Evolutionary conservation across 53 echinoderm and acorn worm genomes (phyloP).

Genomic region (Crossaster papposus): DNA sequence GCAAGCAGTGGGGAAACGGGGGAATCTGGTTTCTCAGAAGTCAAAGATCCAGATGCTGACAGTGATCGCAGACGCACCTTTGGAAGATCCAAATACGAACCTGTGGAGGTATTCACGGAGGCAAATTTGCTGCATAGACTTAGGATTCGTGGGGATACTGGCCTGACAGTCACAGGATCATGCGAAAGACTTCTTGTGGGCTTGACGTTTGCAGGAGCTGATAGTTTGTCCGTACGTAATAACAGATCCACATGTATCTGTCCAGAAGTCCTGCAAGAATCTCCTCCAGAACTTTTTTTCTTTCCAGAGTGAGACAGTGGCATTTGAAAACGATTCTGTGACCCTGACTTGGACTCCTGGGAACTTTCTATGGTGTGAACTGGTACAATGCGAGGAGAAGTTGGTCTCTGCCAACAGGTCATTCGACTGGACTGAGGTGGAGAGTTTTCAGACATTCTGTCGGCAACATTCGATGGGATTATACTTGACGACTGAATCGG

Average conservation of each 20-base stretch:
- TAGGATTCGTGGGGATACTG: constrained; percentile 88
- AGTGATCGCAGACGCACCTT: constrained; percentile 68
- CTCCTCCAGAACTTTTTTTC: not conserved
- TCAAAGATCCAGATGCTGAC: constrained; percentile 70
- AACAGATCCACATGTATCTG: not conserved
- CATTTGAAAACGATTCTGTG: not conserved
- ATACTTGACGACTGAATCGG: constrained; percentile 1
- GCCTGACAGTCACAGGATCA: constrained; percentile 74
- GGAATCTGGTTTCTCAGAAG: constrained; percentile 43
- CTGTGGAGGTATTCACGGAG: constrained; percentile 47
- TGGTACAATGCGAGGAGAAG: constrained; percentile 6
- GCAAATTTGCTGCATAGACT: constrained; percentile 90
- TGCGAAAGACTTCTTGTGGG: constrained; percentile 28
- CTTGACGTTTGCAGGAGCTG: constrained; percentile 4
- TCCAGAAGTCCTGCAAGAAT: constrained; percentile 21
- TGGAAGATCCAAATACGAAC: constrained; percentile 40
- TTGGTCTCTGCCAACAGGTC: not conserved
- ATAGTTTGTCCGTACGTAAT: not conserved
- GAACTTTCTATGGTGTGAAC: not conserved
- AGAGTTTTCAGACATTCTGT: constrained; percentile 34
- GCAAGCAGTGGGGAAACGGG: constrained; percentile 63
- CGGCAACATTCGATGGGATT: constrained; percentile 9
- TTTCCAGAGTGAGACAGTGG: not conserved
- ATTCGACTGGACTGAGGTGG: not conserved
- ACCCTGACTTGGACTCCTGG: not conserved